Evolutionary conservation across 1,140 invertebrate species (phyloP).

Genomic region (Apis mellifera): DNA sequence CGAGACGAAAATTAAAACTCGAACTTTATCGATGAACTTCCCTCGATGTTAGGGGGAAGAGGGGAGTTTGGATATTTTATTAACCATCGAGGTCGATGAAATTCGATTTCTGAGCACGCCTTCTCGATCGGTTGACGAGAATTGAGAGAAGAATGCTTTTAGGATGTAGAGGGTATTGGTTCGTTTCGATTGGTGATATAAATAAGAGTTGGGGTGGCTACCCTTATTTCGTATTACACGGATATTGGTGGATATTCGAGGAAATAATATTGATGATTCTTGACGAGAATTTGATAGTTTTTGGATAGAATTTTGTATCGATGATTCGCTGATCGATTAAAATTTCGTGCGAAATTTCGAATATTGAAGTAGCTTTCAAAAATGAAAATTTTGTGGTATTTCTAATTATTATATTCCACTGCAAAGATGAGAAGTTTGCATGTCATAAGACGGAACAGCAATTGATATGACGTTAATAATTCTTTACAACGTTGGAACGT

Average conservation of each 20-base stretch:
- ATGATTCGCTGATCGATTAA: no score
- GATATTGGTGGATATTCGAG: no score
- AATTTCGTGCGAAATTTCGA: no score
- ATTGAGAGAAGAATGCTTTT: background rate
- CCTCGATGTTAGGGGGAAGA: background rate
- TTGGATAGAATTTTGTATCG: no score
- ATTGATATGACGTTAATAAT: constrained; percentile 5
- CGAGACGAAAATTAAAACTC: constrained; percentile 18
- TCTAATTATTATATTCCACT: no score
- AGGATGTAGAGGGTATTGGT: background rate
- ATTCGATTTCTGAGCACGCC: background rate
- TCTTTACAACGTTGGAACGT: background rate
- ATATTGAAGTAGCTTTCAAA: no score
- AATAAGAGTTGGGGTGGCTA: background rate
- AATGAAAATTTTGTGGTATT: no score
- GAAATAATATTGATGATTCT: no score
- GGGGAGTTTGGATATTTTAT: background rate
- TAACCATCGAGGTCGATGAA: background rate
- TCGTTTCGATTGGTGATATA: background rate
- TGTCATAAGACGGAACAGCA: no score
- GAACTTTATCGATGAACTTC: no score
- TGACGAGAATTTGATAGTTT: no score
- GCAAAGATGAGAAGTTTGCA: background rate
- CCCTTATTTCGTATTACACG: no score
- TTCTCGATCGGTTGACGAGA: background rate